phyloP scores from a whole-genome alignment of 2,888 invertebrate genomes.

The Taphrorychus bicolor region DNA sequence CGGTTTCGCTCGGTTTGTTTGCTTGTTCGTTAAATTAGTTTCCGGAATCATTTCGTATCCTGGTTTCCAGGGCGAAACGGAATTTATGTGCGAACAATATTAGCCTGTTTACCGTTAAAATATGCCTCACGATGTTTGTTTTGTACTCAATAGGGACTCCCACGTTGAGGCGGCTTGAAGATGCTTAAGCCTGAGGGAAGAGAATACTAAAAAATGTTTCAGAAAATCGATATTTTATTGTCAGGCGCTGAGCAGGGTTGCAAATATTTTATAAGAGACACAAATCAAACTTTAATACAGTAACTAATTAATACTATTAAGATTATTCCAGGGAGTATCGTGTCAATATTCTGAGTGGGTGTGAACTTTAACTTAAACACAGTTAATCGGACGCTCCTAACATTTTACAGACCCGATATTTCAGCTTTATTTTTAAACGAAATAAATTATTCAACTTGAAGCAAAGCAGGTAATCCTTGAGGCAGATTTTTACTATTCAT shows the following conservation, averaged over 20 bases:
- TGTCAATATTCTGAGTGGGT: too few species aligned
- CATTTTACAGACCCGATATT: neutral
- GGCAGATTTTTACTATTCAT: neutral
- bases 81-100: too few species aligned
- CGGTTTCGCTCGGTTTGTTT: slow-evolving; percentile 20
- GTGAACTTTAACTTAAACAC: neutral
- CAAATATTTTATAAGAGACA: too few species aligned
- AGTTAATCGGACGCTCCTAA: neutral
- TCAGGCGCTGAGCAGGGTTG: neutral
- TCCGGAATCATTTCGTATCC: neutral
- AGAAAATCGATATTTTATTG: slow-evolving; percentile 1
- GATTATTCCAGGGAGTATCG: too few species aligned
- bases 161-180: neutral
- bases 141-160: too few species aligned
- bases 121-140: neutral
- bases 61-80: neutral
- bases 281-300: too few species aligned
- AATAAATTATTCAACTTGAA: neutral
- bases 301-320: too few species aligned
- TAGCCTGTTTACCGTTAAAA: neutral
- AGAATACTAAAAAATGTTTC: neutral
- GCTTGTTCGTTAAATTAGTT: slow-evolving; percentile 9
- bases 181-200: neutral
- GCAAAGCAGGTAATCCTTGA: neutral
- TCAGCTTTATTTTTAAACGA: neutral